These are phyloP conservation scores for Sebastes hubbsi DNA, from an alignment of 2,797 vertebrate genomes.

Conservation along the genomic window DNA sequence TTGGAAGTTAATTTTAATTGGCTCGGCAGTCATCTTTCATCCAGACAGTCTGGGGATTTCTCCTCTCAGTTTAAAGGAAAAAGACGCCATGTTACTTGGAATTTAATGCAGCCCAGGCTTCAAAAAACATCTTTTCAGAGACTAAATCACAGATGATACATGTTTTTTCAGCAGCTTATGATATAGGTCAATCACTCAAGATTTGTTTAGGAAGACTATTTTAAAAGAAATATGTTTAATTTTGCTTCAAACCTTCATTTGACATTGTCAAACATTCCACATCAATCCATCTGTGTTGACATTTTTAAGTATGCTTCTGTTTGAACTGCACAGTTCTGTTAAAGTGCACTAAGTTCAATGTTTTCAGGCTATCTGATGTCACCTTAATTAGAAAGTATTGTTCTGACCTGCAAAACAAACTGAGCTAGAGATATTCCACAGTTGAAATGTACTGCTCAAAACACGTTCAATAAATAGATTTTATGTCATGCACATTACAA, in stretches of 20 bases:
- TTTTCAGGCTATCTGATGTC: not conserved
- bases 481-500: not conserved
- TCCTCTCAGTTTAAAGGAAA: not conserved
- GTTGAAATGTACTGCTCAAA: not conserved
- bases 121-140: not conserved
- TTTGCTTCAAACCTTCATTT: not conserved
- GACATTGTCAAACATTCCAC: not conserved
- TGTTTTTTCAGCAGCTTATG: not conserved
- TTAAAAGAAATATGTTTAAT: not conserved
- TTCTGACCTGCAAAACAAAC: not conserved
- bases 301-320: not conserved
- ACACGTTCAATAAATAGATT: not conserved
- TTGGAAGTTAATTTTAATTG: not conserved
- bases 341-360: not conserved
- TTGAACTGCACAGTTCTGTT: not conserved
- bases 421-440: not conserved
- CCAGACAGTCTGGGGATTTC: not conserved
- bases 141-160: not conserved
- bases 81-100: not conserved
- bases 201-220: not conserved
- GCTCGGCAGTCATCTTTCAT: not conserved
- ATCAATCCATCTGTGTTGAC: not conserved
- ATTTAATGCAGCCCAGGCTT: not conserved
- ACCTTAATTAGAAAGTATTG: not conserved
- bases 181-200: not conserved